Evolutionary conservation across 2,113 vertebrate genomes (phyloP).

Genomic region (Reinhardtius hippoglossoides): DNA sequence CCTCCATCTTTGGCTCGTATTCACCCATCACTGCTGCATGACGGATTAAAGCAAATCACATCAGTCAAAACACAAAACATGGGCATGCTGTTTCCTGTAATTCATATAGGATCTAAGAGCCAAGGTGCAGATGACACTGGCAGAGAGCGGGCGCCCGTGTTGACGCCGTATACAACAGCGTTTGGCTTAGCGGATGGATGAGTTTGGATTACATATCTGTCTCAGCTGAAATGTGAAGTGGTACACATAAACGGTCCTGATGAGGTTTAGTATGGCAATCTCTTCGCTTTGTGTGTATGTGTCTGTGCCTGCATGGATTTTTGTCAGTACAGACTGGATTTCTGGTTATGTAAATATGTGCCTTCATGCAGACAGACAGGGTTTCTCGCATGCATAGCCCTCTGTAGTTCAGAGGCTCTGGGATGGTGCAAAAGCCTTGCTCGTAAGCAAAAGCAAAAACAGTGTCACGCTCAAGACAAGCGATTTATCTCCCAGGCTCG

Average conservation of each 20-base stretch:
- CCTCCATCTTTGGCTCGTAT: constrained; percentile 94
- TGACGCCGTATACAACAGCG: constrained; percentile 20
- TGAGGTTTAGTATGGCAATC: constrained; percentile 35
- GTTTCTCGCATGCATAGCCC: constrained; percentile 43
- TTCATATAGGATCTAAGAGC: constrained; percentile 28
- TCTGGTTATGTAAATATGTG: constrained; percentile 61
- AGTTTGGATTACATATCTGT: constrained; percentile 62
- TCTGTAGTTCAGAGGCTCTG: constrained; percentile 39
- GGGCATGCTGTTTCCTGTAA: constrained; percentile 7
- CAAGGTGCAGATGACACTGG: constrained; percentile 9
- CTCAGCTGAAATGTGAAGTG: constrained; percentile 53
- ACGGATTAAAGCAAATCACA: constrained; percentile 43
- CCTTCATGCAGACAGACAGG: constrained; percentile 43
- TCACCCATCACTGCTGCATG: constrained; percentile 91
- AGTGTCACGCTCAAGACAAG: constrained; percentile 57
- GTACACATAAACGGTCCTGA: constrained; percentile 44
- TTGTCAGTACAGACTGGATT: constrained; percentile 15
- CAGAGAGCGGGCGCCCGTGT: constrained; percentile 6
- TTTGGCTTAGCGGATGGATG: constrained; percentile 47
- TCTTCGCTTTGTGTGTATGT: constrained; percentile 26
- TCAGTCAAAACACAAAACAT: constrained; percentile 34
- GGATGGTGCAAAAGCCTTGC: constrained; percentile 24
- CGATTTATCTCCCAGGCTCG: constrained; percentile 53
- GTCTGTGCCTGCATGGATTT: background rate
- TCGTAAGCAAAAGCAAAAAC: constrained; percentile 66